A percentile compares a stretch with the other conserved stretches of the same genome.
These are phyloP conservation scores for Psococerastis gibbosa DNA, from an alignment of 2,888 invertebrate genomes.

Conservation along the genomic window DNA sequence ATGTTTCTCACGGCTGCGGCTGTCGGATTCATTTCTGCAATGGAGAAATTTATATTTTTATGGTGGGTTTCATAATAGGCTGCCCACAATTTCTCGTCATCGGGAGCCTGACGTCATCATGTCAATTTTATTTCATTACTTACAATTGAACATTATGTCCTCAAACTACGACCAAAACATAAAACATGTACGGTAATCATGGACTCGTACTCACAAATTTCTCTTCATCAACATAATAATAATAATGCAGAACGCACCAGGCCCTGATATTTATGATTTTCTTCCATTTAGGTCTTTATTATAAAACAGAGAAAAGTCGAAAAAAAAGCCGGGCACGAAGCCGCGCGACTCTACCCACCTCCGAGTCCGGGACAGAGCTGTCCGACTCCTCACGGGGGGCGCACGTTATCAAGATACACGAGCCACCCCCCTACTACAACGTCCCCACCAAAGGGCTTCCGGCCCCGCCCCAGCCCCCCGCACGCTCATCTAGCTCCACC, in stretches of 20 bases:
- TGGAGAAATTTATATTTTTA: no score
- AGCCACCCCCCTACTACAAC: constrained; percentile 25
- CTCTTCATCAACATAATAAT: no score
- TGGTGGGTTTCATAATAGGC: no score
- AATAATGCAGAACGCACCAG: neutral
- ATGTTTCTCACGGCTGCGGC: no score
- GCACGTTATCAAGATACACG: constrained; percentile 21
- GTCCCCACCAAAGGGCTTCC: constrained; percentile 18
- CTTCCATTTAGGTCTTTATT: neutral
- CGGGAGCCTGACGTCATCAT: no score
- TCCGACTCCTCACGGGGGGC: constrained; percentile 2
- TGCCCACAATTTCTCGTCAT: no score
- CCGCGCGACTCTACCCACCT: constrained; percentile 1
- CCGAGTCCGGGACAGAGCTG: constrained; percentile 13
- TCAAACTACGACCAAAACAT: no score
- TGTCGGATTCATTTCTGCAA: no score
- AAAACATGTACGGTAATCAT: no score
- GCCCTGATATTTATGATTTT: neutral
- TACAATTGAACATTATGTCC: no score
- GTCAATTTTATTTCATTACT: no score
- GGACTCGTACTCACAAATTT: no score
- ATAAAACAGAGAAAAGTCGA: constrained; percentile 14
- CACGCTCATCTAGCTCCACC: constrained; percentile 25
- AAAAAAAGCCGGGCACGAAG: constrained; percentile 5
- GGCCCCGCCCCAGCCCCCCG: constrained; percentile 19